Base-by-base conservation (phyloP, 2,888 invertebrate genomes). In the Labia minor region DNA sequence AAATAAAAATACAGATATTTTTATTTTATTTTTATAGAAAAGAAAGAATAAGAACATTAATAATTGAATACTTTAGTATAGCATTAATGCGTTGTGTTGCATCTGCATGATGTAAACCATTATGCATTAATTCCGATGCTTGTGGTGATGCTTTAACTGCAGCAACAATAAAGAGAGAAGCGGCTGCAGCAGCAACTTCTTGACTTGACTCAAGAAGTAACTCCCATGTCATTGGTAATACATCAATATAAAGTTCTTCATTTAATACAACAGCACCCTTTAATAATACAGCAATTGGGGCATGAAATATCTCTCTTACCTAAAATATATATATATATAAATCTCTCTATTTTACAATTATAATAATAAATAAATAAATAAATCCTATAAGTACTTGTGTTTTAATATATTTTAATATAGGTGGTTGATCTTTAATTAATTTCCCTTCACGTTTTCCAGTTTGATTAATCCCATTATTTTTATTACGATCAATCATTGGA, bases 221-320 rank as follows among this genome's bases (percentile, higher is more conserved):
- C 74, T 96, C 93, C 99, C 99, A 99, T 0, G 95, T 92, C 0
- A 95, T 90, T 0, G 93, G 91, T 69, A 97, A 84, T 37, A 95
- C 87, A 72, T 95, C 93, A 1, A 87, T 82, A 73, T 95, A 93
- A 72, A 92, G 82, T 63, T 94, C 95, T 74, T 95, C 95, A 1
- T 86, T 83, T 76, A 98, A 83, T 1, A 95, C 88, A 0, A 92
- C 90, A 0, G 94, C 93, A 0, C 94, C 92, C 79, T 97, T 97
- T 8, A 95, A 83, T 66, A 96, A 79, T 0, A 89, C 85, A 0
- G 93, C 90, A 63, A 97, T 80, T 0, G 95, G 92, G 19, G 90
- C 87, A 76, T 98, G 97, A 73, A 95, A 95, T 1, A 92, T 86
- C 67, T 90, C 90, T 71, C 93, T 88, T 1, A 95, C 91, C 88